phyloP scores from a whole-genome alignment of 23 tunicate genomes.

The Ascidia mentula region DNA sequence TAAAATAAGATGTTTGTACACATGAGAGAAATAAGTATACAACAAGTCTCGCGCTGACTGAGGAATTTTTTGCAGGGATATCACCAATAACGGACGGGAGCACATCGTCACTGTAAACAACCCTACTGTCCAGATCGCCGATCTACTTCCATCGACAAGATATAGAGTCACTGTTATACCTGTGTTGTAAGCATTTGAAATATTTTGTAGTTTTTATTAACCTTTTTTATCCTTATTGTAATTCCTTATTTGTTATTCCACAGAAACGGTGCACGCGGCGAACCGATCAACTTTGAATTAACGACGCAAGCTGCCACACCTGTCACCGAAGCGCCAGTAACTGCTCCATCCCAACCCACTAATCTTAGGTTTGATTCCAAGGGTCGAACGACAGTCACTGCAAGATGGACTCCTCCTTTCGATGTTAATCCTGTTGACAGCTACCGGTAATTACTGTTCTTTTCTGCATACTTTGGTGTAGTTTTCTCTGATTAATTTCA shows the following conservation, averaged over 20 bases:
- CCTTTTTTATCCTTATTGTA: too few species aligned
- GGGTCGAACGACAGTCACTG: conserved; percentile 19
- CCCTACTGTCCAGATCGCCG: conserved; percentile 16
- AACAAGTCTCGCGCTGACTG: not conserved
- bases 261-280: conserved; percentile 31
- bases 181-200: conserved; percentile 28
- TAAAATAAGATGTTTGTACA: too few species aligned
- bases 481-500: too few species aligned
- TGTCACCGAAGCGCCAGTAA: not conserved
- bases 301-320: not conserved
- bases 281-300: not conserved
- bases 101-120: conserved; percentile 14
- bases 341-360: conserved; percentile 1
- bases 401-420: conserved; percentile 26
- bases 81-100: not conserved
- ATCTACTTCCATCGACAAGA: conserved; percentile 37
- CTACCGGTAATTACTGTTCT: conserved; percentile 46
- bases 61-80: conserved; percentile 32
- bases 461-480: too few species aligned
- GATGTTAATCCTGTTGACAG: conserved; percentile 12
- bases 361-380: conserved; percentile 27
- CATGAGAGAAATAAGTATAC: too few species aligned
- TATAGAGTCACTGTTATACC: conserved; percentile 52
- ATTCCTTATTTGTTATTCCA: not conserved
- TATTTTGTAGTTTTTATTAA: too few species aligned